These are phyloP conservation scores for Spodoptera exigua DNA, from an alignment of 2,888 invertebrate species.

Conservation along the genomic window DNA sequence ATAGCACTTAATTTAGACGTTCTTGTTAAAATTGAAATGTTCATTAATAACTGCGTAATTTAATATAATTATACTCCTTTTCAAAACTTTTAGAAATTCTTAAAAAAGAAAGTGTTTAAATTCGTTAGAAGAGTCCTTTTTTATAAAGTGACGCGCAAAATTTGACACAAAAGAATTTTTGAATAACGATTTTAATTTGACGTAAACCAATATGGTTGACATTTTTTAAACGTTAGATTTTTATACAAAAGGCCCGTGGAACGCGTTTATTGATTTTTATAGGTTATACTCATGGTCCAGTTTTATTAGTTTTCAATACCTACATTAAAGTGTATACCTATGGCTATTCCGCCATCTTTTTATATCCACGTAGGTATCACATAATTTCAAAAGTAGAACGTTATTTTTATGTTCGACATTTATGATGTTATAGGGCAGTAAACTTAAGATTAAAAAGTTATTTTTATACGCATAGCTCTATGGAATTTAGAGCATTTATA, in stretches of 20 bases:
- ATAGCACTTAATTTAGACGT: not conserved
- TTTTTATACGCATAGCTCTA: not conserved
- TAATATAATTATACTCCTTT: not conserved
- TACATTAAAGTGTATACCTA: conserved; percentile 3
- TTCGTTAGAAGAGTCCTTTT: too few species aligned
- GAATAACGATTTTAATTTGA: too few species aligned
- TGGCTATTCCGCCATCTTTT: conserved; percentile 6
- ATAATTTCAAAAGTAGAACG: conserved; percentile 12
- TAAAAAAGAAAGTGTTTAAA: too few species aligned
- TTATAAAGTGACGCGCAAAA: too few species aligned
- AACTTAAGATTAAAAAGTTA: conserved; percentile 8
- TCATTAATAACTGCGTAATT: not conserved
- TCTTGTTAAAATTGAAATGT: not conserved
- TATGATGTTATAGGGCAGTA: not conserved
- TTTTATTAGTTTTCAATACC: conserved; percentile 41
- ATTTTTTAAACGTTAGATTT: conserved; percentile 1
- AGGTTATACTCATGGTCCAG: conserved; percentile 28
- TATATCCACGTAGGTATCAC: not conserved
- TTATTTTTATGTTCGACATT: not conserved
- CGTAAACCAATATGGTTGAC: too few species aligned
- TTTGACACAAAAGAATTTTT: too few species aligned
- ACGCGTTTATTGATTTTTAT: conserved; percentile 48
- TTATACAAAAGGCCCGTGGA: conserved; percentile 13
- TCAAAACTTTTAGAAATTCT: too few species aligned
- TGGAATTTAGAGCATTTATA: not conserved